Base-by-base conservation (phyloP, 2,797 vertebrate genomes). In the Mastacembelus armatus region DNA sequence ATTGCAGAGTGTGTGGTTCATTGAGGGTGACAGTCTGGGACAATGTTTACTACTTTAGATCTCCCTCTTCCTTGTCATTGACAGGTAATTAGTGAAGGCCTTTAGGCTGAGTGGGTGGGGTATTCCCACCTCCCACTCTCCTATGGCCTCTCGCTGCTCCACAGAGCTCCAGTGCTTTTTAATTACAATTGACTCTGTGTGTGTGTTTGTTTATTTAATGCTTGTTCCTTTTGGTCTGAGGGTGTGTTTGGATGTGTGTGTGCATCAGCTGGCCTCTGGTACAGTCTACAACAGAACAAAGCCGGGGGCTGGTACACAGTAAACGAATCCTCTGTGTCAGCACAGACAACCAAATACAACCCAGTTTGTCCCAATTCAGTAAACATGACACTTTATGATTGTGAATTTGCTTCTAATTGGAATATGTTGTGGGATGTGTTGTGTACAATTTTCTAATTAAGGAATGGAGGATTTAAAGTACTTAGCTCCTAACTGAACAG, bases 1-100 rank as follows among this genome's bases (percentile, higher is more conserved):
- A 74, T 59, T 66, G 68, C 68, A 10, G 42, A 74, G 49, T 58
- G 47, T 40, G 45, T 60, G 77, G 75, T 69, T 83, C 65, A 82
- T 24, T 77, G 72, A 66, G 56, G 85, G 72, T 56, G 72, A 70
- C 74, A 68, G 67, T 86, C 81, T 78, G 66, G 78, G 65, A 84
- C 78, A 86, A 85, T 88, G 85, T 90, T 89, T 88, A 81, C 73
- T 66, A 68, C 67, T 84, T 63, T 56, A 72, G 65, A 78, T 82
- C 58, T 70, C 56, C 51, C 63, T 75, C 63, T 72, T 74, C 50
- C 69, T 82, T 47, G 58, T 79, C 85, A 83, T 64, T 86, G 86
- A 85, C 82, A 87, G 85, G 85, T 87, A 87, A 90, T 91, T 90
- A 90, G 82, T 56, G 51, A 73, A 71, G 22, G 81, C 80, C 80